These are phyloP conservation scores for Drosophila robusta DNA, from an alignment of 2,888 invertebrate species.

Conservation along the genomic window DNA sequence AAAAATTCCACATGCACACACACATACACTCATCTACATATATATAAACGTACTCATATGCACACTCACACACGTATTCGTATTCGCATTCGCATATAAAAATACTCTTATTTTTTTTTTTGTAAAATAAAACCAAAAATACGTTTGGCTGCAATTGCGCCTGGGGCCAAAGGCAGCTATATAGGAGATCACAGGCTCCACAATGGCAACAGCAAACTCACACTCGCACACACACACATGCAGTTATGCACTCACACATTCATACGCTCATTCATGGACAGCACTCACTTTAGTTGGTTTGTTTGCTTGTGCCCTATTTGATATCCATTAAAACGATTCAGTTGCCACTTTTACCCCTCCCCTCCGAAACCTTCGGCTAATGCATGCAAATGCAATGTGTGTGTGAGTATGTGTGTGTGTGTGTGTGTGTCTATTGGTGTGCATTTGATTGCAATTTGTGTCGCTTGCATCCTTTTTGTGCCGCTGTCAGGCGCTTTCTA, in stretches of 20 bases:
- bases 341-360: constrained; percentile 50
- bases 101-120: neutral
- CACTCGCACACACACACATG: constrained; percentile 8
- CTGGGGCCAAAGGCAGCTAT: constrained; percentile 6
- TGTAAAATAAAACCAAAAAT: constrained; percentile 29
- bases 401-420: constrained; percentile 11
- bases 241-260: constrained; percentile 16
- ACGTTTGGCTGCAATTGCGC: constrained; percentile 27
- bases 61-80: constrained; percentile 9
- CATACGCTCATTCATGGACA: constrained; percentile 24
- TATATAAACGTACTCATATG: constrained; percentile 12
- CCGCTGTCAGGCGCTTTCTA: constrained; percentile 3
- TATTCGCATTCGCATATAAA: constrained; percentile 15
- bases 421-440: constrained; percentile 21
- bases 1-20: constrained; percentile 45
- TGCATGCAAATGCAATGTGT: constrained; percentile 51
- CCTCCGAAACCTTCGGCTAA: constrained; percentile 16
- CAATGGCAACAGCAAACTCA: constrained; percentile 21
- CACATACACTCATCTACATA: neutral
- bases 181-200: constrained; percentile 11
- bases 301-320: constrained; percentile 75
- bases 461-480: constrained; percentile 54
- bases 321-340: constrained; percentile 81
- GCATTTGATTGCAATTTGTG: constrained; percentile 74
- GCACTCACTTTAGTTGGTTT: constrained; percentile 41